phyloP scores from a whole-genome alignment of 2,888 invertebrate genomes.

The Eudasyphora cyanicolor region DNA sequence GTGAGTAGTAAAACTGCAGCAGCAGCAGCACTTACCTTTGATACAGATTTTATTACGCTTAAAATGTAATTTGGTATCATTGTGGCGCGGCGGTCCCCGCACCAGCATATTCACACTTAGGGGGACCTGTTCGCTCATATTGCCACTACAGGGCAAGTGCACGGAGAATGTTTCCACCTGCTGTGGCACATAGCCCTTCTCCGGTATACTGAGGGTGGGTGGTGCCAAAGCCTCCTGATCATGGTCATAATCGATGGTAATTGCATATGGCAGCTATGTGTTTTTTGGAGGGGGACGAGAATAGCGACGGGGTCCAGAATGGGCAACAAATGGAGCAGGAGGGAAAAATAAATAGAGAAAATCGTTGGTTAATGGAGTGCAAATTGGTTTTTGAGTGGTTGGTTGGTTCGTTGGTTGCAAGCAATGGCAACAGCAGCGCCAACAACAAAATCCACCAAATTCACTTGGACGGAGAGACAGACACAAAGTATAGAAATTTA shows the following conservation, averaged over 20 bases:
- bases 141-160: conserved; percentile 90
- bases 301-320: neutral
- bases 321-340: neutral
- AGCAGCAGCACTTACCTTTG: conserved; percentile 82
- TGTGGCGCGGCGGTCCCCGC: conserved; percentile 86
- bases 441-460: conserved; percentile 24
- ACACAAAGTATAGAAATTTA: conserved; percentile 27
- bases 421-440: conserved; percentile 30
- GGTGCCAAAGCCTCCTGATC: conserved; percentile 88
- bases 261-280: conserved; percentile 79
- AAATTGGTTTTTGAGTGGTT: conserved; percentile 70
- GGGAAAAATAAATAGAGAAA: conserved; percentile 40
- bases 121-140: conserved; percentile 89
- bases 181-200: conserved; percentile 89
- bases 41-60: conserved; percentile 93
- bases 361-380: conserved; percentile 72
- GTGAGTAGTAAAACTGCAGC: conserved; percentile 22
- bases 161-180: conserved; percentile 89
- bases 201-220: conserved; percentile 91
- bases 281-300: neutral
- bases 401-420: conserved; percentile 61
- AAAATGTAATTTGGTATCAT: conserved; percentile 88
- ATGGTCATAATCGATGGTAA: conserved; percentile 81
- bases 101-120: conserved; percentile 91
- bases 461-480: conserved; percentile 12